Evolutionary conservation across 2,797 vertebrate genomes (phyloP).

Genomic region (Paguma larvata): DNA sequence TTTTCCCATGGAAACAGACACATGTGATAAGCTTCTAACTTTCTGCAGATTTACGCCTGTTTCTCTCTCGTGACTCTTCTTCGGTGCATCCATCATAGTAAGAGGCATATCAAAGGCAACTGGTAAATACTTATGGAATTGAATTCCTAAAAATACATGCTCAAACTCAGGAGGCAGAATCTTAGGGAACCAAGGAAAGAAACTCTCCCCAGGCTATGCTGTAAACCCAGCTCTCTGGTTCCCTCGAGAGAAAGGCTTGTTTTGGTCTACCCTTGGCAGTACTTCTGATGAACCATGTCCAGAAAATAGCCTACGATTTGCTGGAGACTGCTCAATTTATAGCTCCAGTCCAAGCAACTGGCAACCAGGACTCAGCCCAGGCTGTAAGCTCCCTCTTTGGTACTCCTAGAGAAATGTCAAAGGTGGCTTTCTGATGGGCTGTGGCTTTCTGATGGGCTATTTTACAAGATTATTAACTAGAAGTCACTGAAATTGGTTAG

Average conservation of each 20-base stretch:
- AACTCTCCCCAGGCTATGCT: background rate
- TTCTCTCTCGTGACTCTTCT: background rate
- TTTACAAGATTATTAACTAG: background rate
- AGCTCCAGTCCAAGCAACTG: background rate
- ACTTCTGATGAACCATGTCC: background rate
- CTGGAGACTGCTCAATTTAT: background rate
- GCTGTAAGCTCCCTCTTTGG: background rate
- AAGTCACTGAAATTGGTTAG: background rate
- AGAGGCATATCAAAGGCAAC: background rate
- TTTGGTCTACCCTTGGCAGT: background rate
- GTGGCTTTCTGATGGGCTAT: background rate
- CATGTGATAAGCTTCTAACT: background rate
- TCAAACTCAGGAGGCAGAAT: background rate
- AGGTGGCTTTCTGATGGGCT: background rate
- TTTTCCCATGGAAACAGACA: constrained; percentile 34
- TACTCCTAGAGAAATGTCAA: background rate
- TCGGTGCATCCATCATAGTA: background rate
- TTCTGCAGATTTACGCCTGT: background rate
- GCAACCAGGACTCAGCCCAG: background rate
- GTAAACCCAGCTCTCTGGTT: background rate
- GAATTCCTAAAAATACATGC: background rate
- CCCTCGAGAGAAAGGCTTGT: background rate
- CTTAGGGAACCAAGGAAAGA: background rate
- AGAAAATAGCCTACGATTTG: background rate
- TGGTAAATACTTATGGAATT: background rate